Conservation (phyloP, 2,888 invertebrate genomes). For the Caenorhabditis sinica region DNA sequence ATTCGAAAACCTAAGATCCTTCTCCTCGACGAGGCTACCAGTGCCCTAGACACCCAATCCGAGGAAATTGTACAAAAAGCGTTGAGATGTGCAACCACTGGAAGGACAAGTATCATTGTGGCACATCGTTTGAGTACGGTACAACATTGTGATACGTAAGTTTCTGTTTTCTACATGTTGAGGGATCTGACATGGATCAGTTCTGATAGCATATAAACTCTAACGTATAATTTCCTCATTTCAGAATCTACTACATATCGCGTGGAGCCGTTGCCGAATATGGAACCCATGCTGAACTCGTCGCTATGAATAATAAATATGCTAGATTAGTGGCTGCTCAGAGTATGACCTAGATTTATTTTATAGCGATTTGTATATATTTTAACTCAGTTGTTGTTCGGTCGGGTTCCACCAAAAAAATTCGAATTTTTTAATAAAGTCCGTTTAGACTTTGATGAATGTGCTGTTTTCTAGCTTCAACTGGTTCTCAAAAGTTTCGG, state of each 20-base stretch:
- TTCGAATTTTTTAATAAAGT: constrained; percentile 34
- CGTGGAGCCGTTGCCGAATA: constrained; percentile 69
- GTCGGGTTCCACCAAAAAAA: constrained; percentile 6
- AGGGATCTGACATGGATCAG: too few species aligned
- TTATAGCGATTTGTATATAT: neutral
- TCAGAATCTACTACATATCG: constrained; percentile 72
- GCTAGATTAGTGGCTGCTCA: constrained; percentile 71
- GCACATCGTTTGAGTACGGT: constrained; percentile 77
- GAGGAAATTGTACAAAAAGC: constrained; percentile 72
- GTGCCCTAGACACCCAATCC: constrained; percentile 62
- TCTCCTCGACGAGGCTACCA: constrained; percentile 66
- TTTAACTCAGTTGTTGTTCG: neutral
- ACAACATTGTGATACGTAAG: constrained; percentile 70
- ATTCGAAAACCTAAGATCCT: constrained; percentile 63
- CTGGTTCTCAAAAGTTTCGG: too few species aligned
- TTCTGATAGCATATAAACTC: neutral
- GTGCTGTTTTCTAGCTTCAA: too few species aligned
- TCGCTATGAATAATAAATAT: constrained; percentile 70
- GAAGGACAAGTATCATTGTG: constrained; percentile 74
- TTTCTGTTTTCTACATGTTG: neutral
- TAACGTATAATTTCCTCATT: neutral
- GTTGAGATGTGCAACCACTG: constrained; percentile 66
- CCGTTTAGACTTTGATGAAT: constrained; percentile 41
- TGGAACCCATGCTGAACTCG: constrained; percentile 74
- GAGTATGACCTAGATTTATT: constrained; percentile 27